Conservation (phyloP, 2,113 vertebrate genomes). For the Gnathonemus longibarbis region DNA sequence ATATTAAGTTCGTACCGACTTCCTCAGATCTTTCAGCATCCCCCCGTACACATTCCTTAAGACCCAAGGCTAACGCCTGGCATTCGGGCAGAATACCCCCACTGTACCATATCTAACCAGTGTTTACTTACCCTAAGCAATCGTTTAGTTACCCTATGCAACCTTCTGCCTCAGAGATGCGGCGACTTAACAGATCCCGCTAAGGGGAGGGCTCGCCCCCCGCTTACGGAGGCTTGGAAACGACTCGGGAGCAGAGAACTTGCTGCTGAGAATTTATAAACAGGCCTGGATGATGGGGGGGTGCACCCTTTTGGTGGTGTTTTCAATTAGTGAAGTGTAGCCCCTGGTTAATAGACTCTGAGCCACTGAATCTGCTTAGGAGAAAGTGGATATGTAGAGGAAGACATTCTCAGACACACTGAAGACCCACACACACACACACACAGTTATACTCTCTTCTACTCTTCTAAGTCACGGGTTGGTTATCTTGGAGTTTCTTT, state of each 20-base stretch:
- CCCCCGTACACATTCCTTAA: background rate
- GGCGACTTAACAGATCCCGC: background rate
- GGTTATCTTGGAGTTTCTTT: background rate
- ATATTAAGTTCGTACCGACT: background rate
- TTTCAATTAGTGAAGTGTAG: constrained; percentile 9
- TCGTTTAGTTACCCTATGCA: background rate
- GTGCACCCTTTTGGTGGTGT: background rate
- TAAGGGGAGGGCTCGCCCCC: too few species aligned
- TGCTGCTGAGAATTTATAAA: background rate
- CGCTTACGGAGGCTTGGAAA: background rate
- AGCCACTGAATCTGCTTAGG: background rate
- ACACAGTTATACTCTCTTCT: background rate
- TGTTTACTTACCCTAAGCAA: background rate
- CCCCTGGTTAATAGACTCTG: background rate
- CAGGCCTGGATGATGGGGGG: background rate
- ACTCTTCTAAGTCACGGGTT: background rate
- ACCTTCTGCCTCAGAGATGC: background rate
- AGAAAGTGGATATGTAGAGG: background rate
- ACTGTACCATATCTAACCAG: background rate
- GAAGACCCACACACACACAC: background rate
- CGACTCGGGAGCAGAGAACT: background rate
- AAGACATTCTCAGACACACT: background rate
- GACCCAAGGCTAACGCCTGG: background rate
- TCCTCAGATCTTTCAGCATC: background rate
- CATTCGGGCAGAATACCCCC: background rate